Evolutionary conservation across 2,113 vertebrate genomes (phyloP).

Genomic region (Chinchilla lanigera): DNA sequence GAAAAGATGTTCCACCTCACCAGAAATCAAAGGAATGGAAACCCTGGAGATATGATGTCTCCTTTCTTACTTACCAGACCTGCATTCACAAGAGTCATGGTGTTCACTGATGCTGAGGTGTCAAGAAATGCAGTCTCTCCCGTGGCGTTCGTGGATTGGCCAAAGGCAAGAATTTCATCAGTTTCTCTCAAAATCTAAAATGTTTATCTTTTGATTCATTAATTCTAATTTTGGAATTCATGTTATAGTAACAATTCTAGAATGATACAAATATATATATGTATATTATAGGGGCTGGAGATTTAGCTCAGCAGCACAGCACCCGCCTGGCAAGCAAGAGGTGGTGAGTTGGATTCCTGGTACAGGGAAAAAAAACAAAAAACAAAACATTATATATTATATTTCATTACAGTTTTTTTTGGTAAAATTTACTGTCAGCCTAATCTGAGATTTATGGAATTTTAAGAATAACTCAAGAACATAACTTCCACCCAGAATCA

Average conservation of each 20-base stretch:
- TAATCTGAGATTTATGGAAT: background rate
- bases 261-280: constrained; percentile 10
- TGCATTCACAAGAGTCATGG: background rate
- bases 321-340: too few species aligned
- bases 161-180: background rate
- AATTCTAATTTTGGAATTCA: background rate
- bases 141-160: constrained; percentile 11
- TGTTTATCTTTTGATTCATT: constrained; percentile 28
- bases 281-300: background rate
- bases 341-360: too few species aligned
- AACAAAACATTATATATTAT: too few species aligned
- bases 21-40: constrained; percentile 10
- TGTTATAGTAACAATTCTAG: background rate
- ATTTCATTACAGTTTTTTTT: background rate
- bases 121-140: background rate
- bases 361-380: too few species aligned
- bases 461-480: background rate
- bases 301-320: too few species aligned
- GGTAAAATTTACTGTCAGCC: background rate
- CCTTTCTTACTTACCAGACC: constrained; percentile 22
- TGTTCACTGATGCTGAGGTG: background rate
- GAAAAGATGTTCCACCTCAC: background rate
- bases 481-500: background rate
- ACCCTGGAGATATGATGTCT: background rate
- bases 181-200: constrained; percentile 26